phyloP scores from a whole-genome alignment of 2,888 invertebrate genomes.

The Chalcosyrphus nemorum region DNA sequence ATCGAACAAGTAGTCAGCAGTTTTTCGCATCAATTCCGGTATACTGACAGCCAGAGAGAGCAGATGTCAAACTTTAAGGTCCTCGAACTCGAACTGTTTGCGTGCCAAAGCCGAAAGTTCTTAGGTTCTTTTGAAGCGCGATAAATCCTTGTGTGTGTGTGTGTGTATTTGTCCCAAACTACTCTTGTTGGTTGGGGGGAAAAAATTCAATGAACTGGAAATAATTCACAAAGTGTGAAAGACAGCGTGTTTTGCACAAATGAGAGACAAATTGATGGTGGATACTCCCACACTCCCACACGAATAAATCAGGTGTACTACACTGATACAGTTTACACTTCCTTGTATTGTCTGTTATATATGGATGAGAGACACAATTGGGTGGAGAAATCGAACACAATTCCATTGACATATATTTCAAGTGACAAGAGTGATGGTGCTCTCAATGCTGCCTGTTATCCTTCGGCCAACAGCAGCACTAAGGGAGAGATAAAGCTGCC shows the following conservation, averaged over 20 bases:
- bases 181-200: not conserved
- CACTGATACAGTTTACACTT: slow-evolving; percentile 29
- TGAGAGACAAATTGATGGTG: slow-evolving; percentile 63
- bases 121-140: not conserved
- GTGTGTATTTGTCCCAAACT: too few species aligned
- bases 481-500: not conserved
- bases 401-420: slow-evolving; percentile 53
- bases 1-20: not conserved
- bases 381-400: slow-evolving; percentile 23
- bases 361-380: not conserved
- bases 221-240: slow-evolving; percentile 62
- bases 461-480: not conserved
- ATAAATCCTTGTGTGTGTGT: slow-evolving; percentile 19
- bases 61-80: slow-evolving; percentile 2
- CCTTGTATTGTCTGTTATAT: not conserved
- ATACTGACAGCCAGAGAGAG: not conserved
- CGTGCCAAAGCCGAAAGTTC: not conserved
- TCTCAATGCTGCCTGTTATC: slow-evolving; percentile 23
- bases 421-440: slow-evolving; percentile 50
- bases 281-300: not conserved
- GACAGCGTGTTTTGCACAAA: slow-evolving; percentile 57
- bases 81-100: not conserved
- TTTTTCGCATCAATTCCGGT: not conserved
- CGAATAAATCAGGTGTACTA: slow-evolving; percentile 49
- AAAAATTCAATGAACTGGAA: slow-evolving; percentile 67